Conservation (phyloP, 2,113 vertebrate species). For the Laticauda laticaudata region DNA sequence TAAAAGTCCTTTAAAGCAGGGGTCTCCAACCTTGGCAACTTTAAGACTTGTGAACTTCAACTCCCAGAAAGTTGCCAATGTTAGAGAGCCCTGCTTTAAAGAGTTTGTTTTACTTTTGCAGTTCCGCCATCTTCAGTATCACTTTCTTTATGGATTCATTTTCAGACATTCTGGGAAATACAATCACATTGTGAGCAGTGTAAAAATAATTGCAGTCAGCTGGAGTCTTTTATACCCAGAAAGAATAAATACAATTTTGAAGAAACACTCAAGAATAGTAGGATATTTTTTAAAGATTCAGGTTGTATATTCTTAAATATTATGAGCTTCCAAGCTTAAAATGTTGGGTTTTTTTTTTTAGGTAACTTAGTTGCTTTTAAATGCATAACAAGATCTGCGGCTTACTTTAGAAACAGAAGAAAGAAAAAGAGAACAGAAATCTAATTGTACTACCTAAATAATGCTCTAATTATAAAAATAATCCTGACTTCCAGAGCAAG, state of each 20-base stretch:
- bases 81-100: background rate
- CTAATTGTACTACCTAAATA: background rate
- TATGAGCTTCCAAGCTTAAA: background rate
- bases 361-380: background rate
- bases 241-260: conserved; percentile 34
- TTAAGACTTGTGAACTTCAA: no score
- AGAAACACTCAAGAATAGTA: conserved; percentile 4
- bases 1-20: background rate
- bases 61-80: no score
- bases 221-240: background rate
- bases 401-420: background rate
- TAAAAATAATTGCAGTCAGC: background rate
- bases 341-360: background rate
- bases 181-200: rapidly evolving
- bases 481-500: background rate
- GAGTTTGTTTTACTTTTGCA: background rate
- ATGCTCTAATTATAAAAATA: background rate
- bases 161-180: background rate
- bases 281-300: background rate
- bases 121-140: background rate
- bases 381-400: background rate
- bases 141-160: conserved; percentile 45
- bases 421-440: background rate
- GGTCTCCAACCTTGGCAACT: no score
- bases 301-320: background rate